phyloP scores from a whole-genome alignment of 37 sponge, comb jelly and placozoan species.

The Amphimedon queenslandica region DNA sequence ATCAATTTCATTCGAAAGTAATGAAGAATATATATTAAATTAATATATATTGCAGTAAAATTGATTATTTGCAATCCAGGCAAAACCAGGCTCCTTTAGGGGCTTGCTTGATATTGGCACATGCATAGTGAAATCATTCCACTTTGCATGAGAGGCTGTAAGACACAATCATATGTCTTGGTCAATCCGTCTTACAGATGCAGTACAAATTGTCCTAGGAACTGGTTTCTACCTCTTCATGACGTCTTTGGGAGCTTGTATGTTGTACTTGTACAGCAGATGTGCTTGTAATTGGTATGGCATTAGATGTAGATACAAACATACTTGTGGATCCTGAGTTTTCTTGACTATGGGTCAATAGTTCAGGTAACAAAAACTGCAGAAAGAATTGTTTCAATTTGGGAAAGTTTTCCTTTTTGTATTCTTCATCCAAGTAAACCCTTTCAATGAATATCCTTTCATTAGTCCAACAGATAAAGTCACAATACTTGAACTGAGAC shows the following conservation, averaged over 20 bases:
- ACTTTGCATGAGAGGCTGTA: background rate
- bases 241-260: background rate
- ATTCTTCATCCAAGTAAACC: background rate
- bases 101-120: constrained; percentile 12
- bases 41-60: background rate
- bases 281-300: too few relatives aligned
- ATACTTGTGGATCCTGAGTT: too few relatives aligned
- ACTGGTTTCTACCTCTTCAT: too few relatives aligned
- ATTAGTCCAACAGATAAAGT: constrained; percentile 5
- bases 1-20: background rate
- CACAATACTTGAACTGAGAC: background rate
- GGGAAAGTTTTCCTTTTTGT: background rate
- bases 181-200: background rate
- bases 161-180: constrained; percentile 10
- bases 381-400: background rate
- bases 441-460: background rate
- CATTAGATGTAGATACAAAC: too few relatives aligned
- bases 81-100: background rate
- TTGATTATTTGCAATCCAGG: background rate
- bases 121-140: constrained; percentile 11
- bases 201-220: too few relatives aligned
- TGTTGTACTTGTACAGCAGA: too few relatives aligned
- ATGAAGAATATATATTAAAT: background rate
- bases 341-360: background rate
- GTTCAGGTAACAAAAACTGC: background rate